Percentiles rank a stretch among this genome's conserved stretches.
Conservation (phyloP, 1,140 invertebrate species). For the Cataglyphis hispanica region DNA sequence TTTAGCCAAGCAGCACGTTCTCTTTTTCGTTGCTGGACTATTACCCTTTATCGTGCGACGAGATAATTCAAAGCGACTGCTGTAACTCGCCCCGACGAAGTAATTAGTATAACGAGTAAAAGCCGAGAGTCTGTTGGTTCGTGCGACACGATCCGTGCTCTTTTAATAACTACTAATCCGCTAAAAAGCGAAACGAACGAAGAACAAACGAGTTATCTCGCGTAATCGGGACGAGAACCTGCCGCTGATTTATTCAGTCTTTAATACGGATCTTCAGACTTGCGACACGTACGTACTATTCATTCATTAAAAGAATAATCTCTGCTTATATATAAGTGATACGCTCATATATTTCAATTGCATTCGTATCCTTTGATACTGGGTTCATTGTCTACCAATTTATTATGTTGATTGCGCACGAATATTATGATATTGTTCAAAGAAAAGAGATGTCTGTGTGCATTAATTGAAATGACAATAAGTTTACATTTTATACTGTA, state of each 20-base stretch:
- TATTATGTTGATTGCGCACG: neutral
- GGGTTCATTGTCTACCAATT: neutral
- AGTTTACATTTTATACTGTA: neutral
- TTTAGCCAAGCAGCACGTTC: conserved; percentile 51
- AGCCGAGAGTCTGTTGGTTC: conserved; percentile 49
- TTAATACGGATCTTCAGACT: conserved; percentile 44
- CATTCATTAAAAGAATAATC: conserved; percentile 16
- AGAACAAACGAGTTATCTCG: conserved; percentile 63
- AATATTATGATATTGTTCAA: conserved; percentile 13
- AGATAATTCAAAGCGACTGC: conserved; percentile 66
- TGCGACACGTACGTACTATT: conserved; percentile 42
- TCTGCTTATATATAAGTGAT: conserved; percentile 5
- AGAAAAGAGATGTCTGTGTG: neutral
- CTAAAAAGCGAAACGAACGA: conserved; percentile 61
- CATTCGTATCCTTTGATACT: conserved; percentile 17
- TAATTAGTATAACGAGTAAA: conserved; percentile 65
- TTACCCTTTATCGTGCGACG: conserved; percentile 73
- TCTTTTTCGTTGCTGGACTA: conserved; percentile 72
- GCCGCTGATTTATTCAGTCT: conserved; percentile 55
- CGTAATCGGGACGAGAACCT: conserved; percentile 55
- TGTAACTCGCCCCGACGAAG: conserved; percentile 59
- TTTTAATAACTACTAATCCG: conserved; percentile 64
- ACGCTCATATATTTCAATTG: conserved; percentile 4
- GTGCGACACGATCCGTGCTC: conserved; percentile 61
- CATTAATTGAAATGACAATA: neutral